Evolutionary conservation across 2,113 vertebrate genomes (phyloP).

Genomic region (Petrocephalus microphthalmus): DNA sequence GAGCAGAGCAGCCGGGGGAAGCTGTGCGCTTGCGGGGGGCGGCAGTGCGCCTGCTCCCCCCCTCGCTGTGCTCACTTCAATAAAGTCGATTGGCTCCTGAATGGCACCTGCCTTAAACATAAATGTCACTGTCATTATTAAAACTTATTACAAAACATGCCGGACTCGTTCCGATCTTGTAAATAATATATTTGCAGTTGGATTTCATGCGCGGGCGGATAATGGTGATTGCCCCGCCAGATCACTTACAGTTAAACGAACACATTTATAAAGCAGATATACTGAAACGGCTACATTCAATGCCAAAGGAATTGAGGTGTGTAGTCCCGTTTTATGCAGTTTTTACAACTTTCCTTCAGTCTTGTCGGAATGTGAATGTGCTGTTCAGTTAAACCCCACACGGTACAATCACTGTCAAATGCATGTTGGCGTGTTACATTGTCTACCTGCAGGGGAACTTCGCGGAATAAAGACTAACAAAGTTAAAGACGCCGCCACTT

Average conservation of each 20-base stretch:
- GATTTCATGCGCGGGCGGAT: background rate
- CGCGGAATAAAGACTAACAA: background rate
- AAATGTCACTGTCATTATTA: background rate
- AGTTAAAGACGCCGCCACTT: background rate
- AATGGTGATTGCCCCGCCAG: background rate
- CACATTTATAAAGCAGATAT: background rate
- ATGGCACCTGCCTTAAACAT: background rate
- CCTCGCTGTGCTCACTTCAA: background rate
- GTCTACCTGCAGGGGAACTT: background rate
- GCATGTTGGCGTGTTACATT: background rate
- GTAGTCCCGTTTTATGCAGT: background rate
- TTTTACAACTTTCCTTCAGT: background rate
- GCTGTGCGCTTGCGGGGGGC: background rate
- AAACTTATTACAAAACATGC: background rate
- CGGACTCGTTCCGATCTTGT: background rate
- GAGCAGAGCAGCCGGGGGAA: background rate
- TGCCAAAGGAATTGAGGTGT: background rate
- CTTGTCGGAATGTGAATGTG: background rate
- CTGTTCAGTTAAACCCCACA: background rate
- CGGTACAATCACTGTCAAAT: background rate
- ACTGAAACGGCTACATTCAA: background rate
- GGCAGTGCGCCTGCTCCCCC: background rate
- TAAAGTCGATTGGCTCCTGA: background rate
- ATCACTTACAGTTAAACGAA: background rate
- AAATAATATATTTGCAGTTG: background rate